phyloP scores from a whole-genome alignment of 2,797 vertebrate genomes.

The Austrolebias charrua region DNA sequence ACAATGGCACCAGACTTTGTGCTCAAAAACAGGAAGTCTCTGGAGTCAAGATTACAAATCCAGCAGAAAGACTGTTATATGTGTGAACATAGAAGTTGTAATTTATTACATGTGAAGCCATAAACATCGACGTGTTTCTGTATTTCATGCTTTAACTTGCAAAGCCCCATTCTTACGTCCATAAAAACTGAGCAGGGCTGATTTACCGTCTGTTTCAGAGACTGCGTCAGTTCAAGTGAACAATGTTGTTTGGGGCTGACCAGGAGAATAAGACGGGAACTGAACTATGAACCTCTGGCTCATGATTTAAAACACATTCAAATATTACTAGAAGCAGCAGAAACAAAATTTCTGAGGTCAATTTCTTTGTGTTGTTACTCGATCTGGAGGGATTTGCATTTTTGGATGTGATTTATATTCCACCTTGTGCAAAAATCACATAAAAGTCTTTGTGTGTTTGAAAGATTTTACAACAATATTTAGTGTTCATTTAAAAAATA shows the following conservation, averaged over 20 bases:
- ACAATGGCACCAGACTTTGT: not conserved
- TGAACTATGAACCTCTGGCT: not conserved
- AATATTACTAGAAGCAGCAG: not conserved
- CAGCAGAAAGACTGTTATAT: not conserved
- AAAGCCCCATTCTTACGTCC: not conserved
- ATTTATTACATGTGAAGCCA: not conserved
- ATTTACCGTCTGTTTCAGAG: not conserved
- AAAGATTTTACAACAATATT: no score
- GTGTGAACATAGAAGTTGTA: not conserved
- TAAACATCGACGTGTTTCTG: not conserved
- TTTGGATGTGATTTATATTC: not conserved
- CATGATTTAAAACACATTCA: not conserved
- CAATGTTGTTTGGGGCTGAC: slow-evolving; percentile 3
- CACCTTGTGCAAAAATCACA: no score
- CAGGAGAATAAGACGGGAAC: not conserved
- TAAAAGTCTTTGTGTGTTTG: no score
- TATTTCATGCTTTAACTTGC: not conserved
- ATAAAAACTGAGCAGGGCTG: not conserved
- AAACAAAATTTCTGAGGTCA: not conserved
- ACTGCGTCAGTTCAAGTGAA: not conserved
- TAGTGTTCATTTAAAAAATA: no score
- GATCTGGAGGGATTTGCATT: not conserved
- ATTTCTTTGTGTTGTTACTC: not conserved
- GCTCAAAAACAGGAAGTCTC: slow-evolving; percentile 35
- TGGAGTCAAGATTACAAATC: not conserved